These are phyloP conservation scores for Phataginus tricuspis DNA, from an alignment of 2,797 vertebrate genomes.

Conservation along the genomic window DNA sequence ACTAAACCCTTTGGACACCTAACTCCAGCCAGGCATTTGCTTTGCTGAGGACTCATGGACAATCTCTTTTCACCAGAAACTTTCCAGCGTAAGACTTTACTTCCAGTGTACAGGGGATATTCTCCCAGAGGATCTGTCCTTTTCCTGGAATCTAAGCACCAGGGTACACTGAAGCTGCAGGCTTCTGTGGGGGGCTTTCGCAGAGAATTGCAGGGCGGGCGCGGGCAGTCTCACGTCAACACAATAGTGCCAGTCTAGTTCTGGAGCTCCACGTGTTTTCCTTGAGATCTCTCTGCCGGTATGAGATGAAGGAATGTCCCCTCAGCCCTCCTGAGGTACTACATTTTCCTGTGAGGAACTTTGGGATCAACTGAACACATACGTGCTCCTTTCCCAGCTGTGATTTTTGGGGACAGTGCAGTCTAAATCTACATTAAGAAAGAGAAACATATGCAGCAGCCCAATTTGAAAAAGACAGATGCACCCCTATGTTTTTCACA, in stretches of 20 bases:
- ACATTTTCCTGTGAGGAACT: slow-evolving; percentile 10
- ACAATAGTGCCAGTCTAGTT: neutral
- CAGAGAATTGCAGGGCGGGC: neutral
- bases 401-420: neutral
- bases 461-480: no score
- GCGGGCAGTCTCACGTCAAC: neutral
- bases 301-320: neutral
- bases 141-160: neutral
- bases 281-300: neutral
- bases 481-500: no score
- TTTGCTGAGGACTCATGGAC: neutral
- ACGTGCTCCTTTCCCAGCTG: neutral
- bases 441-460: neutral
- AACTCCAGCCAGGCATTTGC: neutral
- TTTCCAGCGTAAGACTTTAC: neutral
- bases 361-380: neutral
- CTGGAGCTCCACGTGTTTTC: neutral
- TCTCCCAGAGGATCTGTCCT: neutral
- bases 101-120: neutral
- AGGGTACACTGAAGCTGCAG: neutral
- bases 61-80: neutral
- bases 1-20: neutral
- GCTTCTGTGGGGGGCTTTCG: neutral
- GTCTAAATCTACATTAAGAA: slow-evolving; percentile 18
- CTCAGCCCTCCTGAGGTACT: neutral